Evolutionary conservation across 2,888 invertebrate species (phyloP).

Genomic region (Chironomus riparius): DNA sequence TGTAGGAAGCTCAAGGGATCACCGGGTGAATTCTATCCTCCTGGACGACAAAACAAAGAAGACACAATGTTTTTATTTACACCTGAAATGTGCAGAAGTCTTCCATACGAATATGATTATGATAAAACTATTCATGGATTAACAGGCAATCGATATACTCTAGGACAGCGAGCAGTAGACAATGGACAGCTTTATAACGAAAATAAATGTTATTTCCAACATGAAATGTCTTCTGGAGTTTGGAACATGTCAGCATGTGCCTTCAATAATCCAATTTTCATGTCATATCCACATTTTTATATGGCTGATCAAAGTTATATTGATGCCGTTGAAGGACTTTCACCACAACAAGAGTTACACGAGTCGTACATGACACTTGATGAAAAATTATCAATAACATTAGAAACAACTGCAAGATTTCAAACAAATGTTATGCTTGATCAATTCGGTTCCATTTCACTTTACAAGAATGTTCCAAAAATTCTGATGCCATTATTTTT

Average conservation of each 20-base stretch:
- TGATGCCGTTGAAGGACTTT: conserved; percentile 52
- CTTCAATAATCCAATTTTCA: conserved; percentile 62
- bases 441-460: conserved; percentile 39
- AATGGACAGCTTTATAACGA: conserved; percentile 46
- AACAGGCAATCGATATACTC: conserved; percentile 55
- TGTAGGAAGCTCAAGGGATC: conserved; percentile 61
- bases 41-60: conserved; percentile 48
- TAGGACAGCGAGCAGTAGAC: conserved; percentile 55
- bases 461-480: conserved; percentile 51
- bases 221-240: conserved; percentile 54
- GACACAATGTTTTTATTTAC: conserved; percentile 52
- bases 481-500: conserved; percentile 60
- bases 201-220: conserved; percentile 55
- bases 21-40: conserved; percentile 71
- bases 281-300: conserved; percentile 68
- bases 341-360: conserved; percentile 54
- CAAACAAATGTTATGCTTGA: background rate
- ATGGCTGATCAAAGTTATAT: conserved; percentile 54
- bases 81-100: conserved; percentile 65
- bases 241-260: conserved; percentile 61
- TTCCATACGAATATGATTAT: conserved; percentile 52
- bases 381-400: conserved; percentile 44
- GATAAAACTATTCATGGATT: conserved; percentile 51
- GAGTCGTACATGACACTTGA: conserved; percentile 60
- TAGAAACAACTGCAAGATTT: background rate